These are phyloP conservation scores for Xestoiulus laeticollis DNA, from an alignment of 2,888 invertebrate genomes.

Conservation along the genomic window DNA sequence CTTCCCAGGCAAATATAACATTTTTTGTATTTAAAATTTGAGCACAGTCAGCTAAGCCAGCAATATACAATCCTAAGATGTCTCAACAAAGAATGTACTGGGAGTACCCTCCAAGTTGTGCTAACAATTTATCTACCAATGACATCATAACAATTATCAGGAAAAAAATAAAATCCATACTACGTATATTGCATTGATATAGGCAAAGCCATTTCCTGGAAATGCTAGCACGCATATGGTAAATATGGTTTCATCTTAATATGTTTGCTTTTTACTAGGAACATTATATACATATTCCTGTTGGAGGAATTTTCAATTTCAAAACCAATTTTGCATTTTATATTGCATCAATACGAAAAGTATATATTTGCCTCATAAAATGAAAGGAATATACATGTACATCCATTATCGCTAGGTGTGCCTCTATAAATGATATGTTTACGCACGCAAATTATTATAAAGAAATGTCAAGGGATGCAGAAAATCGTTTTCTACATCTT, in stretches of 20 bases:
- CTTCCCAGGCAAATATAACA: too few relatives aligned
- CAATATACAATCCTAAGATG: too few relatives aligned
- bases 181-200: not conserved
- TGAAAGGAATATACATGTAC: not conserved
- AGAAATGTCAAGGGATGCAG: not conserved
- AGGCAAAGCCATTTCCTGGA: not conserved
- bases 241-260: not conserved
- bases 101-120: too few relatives aligned
- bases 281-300: not conserved
- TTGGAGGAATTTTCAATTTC: not conserved
- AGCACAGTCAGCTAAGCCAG: too few relatives aligned
- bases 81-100: too few relatives aligned
- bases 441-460: not conserved
- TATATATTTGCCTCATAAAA: not conserved
- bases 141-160: too few relatives aligned
- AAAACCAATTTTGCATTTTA: slow-evolving; percentile 35
- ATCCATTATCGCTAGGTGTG: not conserved
- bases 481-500: not conserved
- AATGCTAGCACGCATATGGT: not conserved
- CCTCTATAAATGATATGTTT: not conserved
- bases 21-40: too few relatives aligned
- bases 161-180: not conserved
- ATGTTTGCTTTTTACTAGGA: not conserved
- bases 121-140: too few relatives aligned
- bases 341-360: not conserved